A percentile compares a stretch with the other conserved stretches of the same genome.
phyloP scores from a whole-genome alignment of 1,140 invertebrate species.

The Drosophila gunungcola region DNA sequence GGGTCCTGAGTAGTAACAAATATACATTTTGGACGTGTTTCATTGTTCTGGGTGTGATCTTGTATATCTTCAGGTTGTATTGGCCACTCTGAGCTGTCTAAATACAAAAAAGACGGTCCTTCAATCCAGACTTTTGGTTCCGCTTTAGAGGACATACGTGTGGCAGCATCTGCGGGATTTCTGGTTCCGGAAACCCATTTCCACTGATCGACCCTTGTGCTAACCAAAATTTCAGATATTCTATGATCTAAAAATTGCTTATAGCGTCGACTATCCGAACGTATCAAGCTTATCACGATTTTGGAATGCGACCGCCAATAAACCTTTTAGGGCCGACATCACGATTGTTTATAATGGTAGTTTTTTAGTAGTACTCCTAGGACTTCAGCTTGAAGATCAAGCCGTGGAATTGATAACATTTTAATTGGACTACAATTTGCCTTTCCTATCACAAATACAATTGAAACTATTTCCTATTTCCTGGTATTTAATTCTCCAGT shows the following conservation, averaged over 20 bases:
- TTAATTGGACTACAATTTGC: background rate
- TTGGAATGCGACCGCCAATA: background rate
- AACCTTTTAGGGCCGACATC: background rate
- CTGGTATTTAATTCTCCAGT: background rate
- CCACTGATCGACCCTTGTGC: background rate
- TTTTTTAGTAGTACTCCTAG: background rate
- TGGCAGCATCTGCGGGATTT: background rate
- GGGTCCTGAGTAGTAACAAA: background rate
- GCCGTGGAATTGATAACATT: background rate
- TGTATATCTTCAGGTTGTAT: background rate
- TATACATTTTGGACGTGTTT: background rate
- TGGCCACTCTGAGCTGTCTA: background rate
- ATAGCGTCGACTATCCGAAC: background rate
- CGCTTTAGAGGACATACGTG: background rate
- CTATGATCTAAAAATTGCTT: background rate
- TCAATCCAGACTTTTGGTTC: background rate
- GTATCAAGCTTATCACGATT: background rate
- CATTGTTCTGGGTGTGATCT: background rate
- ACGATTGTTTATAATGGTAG: too few relatives aligned
- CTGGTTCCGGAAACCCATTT: background rate
- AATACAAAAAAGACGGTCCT: background rate
- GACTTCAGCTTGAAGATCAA: background rate
- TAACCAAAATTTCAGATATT: background rate
- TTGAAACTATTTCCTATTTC: background rate
- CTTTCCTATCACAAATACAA: conserved; percentile 1